Base-by-base conservation (phyloP, 1,140 invertebrate species). In the Leguminivora glycinivorella region DNA sequence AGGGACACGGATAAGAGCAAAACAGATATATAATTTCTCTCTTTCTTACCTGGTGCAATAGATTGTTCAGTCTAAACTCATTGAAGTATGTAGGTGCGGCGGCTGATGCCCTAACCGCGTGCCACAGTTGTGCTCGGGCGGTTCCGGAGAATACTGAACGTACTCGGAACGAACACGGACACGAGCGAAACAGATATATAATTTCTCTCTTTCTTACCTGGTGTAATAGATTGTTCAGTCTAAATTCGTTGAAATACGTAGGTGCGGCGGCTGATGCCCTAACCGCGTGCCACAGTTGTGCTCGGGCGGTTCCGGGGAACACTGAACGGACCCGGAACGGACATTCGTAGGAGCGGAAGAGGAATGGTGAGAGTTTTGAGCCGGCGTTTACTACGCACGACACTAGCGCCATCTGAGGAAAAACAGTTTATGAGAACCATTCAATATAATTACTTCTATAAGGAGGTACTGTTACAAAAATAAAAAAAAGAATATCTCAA, bases 181-280 rank as follows among this genome's bases (percentile, higher is more conserved):
- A 99, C 85, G 97, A 98, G 75, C 98, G 94, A 91, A 99, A 99
- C 43, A 99, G 91, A n/a, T n/a, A n/a, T n/a, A n/a, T n/a, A n/a
- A n/a, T 34, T 10, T 34, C 31, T 34, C 31, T 34, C 31, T 34
- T 2, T 43, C 14, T 43, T n/a, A 97, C 96, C 92, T 97, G 96
- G 88, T 98, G 96, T 74, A 98, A 87, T 80, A 94, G 93, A 26
- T 96, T 95, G 67, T 94, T 95, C 17, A 96, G 91, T 76, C 94
- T 93, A 79, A 96, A 97, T 84, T 98, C 97, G 83, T 97, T 95
- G 92, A 98, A 99, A 92, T 98, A 98, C 0, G 96, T 96, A 1
- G 98, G 98, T 19, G 98, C 98, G 63, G 98, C 97, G 47, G 97
- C 96, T 7, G 97, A 98, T 9, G 97, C 98, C 82, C 97, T 91